Conservation (phyloP, 2,888 invertebrate species). For the Carterocephalus palaemon region DNA sequence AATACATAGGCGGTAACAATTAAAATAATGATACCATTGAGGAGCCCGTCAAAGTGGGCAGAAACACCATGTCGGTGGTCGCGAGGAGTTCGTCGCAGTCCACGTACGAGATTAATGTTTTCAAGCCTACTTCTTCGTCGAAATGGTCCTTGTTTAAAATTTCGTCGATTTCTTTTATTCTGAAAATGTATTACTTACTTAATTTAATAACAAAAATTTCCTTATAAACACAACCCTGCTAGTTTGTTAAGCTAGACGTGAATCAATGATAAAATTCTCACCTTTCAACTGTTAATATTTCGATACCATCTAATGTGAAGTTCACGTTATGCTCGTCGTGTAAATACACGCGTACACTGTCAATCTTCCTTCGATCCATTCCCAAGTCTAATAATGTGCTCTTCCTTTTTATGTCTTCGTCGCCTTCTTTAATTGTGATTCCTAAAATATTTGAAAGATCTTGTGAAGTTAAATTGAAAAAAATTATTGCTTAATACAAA, state of each 20-base stretch:
- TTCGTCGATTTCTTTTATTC: conserved; percentile 33
- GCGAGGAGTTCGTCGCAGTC: conserved; percentile 52
- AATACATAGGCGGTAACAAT: too few relatives aligned
- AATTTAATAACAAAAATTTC: not conserved
- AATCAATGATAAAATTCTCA: conserved; percentile 30
- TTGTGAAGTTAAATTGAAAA: not conserved
- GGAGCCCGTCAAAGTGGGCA: conserved; percentile 41
- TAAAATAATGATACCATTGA: conserved; percentile 30
- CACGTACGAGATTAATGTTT: conserved; percentile 42
- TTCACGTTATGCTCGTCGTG: conserved; percentile 29
- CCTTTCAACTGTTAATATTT: conserved; percentile 32
- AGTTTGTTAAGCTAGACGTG: not conserved
- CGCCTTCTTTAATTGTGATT: conserved; percentile 27
- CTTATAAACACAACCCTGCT: not conserved
- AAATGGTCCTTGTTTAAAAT: conserved; percentile 26
- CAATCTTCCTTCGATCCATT: conserved; percentile 26
- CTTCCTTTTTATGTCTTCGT: conserved; percentile 17
- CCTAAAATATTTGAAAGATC: conserved; percentile 25
- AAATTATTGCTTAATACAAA: too few relatives aligned
- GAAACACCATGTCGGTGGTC: conserved; percentile 44
- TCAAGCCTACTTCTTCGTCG: conserved; percentile 39
- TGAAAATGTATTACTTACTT: conserved; percentile 19
- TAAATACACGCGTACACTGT: conserved; percentile 30
- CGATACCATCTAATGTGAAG: conserved; percentile 29
- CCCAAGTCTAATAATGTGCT: conserved; percentile 34